These are phyloP conservation scores for Australoheros scitulus DNA, from an alignment of 2,113 vertebrate genomes.

Conservation along the genomic window DNA sequence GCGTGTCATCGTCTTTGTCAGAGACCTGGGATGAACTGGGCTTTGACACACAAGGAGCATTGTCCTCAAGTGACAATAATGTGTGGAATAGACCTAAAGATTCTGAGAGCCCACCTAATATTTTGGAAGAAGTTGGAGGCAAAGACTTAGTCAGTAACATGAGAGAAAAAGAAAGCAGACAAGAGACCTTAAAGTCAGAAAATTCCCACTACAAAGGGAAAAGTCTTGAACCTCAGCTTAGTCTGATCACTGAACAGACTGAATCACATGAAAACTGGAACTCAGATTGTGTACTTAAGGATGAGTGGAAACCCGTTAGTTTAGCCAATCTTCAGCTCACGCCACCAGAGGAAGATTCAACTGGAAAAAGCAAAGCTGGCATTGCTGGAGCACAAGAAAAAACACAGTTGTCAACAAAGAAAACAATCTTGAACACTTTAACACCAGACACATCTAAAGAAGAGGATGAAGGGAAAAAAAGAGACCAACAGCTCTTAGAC, in stretches of 20 bases:
- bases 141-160: slow-evolving; percentile 19
- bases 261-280: slow-evolving; percentile 65
- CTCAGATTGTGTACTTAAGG: slow-evolving; percentile 31
- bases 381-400: slow-evolving; percentile 34
- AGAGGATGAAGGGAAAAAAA: slow-evolving; percentile 69
- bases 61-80: slow-evolving; percentile 64
- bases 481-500: slow-evolving; percentile 48
- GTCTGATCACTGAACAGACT: slow-evolving; percentile 64
- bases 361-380: slow-evolving; percentile 34
- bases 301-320: slow-evolving; percentile 58
- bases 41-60: slow-evolving; percentile 75
- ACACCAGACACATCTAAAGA: slow-evolving; percentile 77
- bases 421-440: slow-evolving; percentile 53
- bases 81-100: slow-evolving; percentile 81
- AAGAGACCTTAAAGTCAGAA: slow-evolving; percentile 30
- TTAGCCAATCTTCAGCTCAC: slow-evolving; percentile 71
- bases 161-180: slow-evolving; percentile 23
- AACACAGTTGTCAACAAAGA: slow-evolving; percentile 40
- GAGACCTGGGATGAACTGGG: slow-evolving; percentile 90
- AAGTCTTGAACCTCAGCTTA: slow-evolving; percentile 70
- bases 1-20: slow-evolving; percentile 77
- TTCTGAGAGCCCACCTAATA: slow-evolving; percentile 51
- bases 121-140: slow-evolving; percentile 35
- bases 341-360: slow-evolving; percentile 66
- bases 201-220: slow-evolving; percentile 26